Base-by-base conservation (phyloP, 2,113 vertebrate species). In the Noctilio leporinus region DNA sequence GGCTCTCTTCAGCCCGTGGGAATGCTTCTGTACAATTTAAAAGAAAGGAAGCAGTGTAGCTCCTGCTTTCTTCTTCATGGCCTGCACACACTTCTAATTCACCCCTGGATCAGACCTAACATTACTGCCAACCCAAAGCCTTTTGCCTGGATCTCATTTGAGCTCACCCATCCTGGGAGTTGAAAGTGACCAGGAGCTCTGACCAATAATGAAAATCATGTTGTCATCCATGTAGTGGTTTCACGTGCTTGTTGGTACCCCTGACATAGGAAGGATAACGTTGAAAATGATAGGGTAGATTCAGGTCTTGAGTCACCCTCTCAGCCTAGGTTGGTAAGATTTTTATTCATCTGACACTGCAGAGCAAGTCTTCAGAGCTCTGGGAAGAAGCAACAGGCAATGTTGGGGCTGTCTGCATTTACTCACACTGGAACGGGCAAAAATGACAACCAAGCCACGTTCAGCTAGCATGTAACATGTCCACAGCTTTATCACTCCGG, bases 401-500 rank as follows among this genome's bases (percentile, higher is more conserved):
- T 4, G 7, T 14, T 12, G 82, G 81, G 72, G 14, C 3, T 26
- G 4, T 43, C 47, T 80, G 51, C 82, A 45, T 28, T 82, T 69
- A 43, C 17, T 75, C 28, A 19, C 55, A 40, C 38, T 51, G 28
- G 47, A 77, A 91, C 14, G 53, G 70, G 82, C 93, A 69, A 91
- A 97, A 97, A 96, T 86, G 78, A 95, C 91, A 97, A 73, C 10
- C 72, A 93, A 77, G 30, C 96, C 93, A 93, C 2, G 38, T 72
- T 96, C 83, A 73, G 62, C 77, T 78, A 95, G 57, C 96, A 85
- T 20, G n/a, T 38, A 97, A 97, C 97, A 65, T 91, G 97, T 45
- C 78, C 96, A 96, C 62, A 86, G 75, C 53, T 97, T 98, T 96
- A 97, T 97, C 57, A 35, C 80, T 72, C 87, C 30, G 69, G 89